phyloP scores from a whole-genome alignment of 1,140 invertebrate genomes.

The Drosophila repleta region DNA sequence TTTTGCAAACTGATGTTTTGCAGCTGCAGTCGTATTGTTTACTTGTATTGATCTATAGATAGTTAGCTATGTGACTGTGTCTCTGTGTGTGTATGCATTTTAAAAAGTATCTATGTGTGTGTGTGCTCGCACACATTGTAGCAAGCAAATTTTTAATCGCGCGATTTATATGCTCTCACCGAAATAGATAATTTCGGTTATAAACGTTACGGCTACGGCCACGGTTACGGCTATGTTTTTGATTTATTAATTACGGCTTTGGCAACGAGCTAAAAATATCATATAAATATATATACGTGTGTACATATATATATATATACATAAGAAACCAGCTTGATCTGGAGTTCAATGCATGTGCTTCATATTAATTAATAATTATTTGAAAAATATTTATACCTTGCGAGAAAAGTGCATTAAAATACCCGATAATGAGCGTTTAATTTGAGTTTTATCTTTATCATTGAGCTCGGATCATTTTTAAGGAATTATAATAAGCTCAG shows the following conservation, averaged over 20 bases:
- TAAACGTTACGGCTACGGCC: not conserved
- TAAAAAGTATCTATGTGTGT: constrained; percentile 3
- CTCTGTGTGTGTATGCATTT: not conserved
- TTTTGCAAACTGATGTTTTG: constrained; percentile 60
- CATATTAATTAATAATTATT: not conserved
- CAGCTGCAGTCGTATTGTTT: constrained; percentile 63
- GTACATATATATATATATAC: too few relatives aligned
- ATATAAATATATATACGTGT: too few relatives aligned
- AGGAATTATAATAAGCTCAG: too few relatives aligned
- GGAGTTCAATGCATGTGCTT: constrained; percentile 16
- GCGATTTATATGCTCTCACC: constrained; percentile 42
- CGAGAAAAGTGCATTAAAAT: constrained; percentile 21
- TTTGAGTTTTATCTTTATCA: constrained; percentile 27
- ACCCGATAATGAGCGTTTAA: constrained; percentile 36
- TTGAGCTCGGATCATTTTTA: too few relatives aligned
- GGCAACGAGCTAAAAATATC: constrained; percentile 10
- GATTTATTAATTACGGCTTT: too few relatives aligned
- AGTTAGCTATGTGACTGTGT: too few relatives aligned
- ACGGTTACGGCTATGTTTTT: not conserved
- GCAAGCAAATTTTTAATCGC: constrained; percentile 30
- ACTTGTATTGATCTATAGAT: constrained; percentile 10
- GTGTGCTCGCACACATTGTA: constrained; percentile 38
- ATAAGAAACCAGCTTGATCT: too few relatives aligned
- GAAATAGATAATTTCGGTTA: constrained; percentile 26
- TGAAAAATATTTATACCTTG: constrained; percentile 15